Evolutionary conservation across 2,113 vertebrate species (phyloP), one percentile per base, ranked within the genome.

Genomic region (Pseudorectes ferrugineus): DNA sequence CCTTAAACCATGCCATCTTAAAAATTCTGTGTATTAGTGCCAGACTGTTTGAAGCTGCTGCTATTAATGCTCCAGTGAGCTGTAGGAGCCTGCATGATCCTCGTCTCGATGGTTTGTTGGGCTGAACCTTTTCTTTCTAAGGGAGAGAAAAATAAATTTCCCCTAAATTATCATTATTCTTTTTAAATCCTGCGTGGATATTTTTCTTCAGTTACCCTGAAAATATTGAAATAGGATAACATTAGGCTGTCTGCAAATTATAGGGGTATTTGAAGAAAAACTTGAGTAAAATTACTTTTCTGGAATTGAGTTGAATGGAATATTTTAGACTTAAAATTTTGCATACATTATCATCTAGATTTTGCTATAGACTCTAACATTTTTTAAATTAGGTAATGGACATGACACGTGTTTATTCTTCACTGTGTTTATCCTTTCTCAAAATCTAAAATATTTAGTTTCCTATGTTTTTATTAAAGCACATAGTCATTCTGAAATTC

Each of bases 281-380:
- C 49, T 78, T 89, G 76, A 94, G 63, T 61, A 86, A 85, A 89
- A 96, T 65, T 45, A 28, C 22, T 48, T 92, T 94, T 96, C 77
- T 94, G 70, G 84, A 95, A 85, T 57, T 89, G 28, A 79, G 49
- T 14, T 70, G 93, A 95, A 95, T 88, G 52, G 88, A 89, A 88
- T 96, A 93, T 85, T 89, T 93, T 62, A 93, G 81, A 91, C 21
- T 65, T 68, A 54, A 85, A 65, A 46, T 73, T 89, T 85, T 79
- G 9, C n/a, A 92, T 92, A 54, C 12, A 49, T 94, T 97, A 97
- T 95, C 61, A 75, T 94, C 74, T 89, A 79, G 49, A 51, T 51
- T 94, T 93, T 87, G 4, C 22, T 58, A 49, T 11, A 17, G 11
- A 31, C 6, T 55, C 9, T 43, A 35, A 21, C 1, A 6, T 70